phyloP scores from a whole-genome alignment of 2,888 invertebrate species.

The Tetragnatha montana region DNA sequence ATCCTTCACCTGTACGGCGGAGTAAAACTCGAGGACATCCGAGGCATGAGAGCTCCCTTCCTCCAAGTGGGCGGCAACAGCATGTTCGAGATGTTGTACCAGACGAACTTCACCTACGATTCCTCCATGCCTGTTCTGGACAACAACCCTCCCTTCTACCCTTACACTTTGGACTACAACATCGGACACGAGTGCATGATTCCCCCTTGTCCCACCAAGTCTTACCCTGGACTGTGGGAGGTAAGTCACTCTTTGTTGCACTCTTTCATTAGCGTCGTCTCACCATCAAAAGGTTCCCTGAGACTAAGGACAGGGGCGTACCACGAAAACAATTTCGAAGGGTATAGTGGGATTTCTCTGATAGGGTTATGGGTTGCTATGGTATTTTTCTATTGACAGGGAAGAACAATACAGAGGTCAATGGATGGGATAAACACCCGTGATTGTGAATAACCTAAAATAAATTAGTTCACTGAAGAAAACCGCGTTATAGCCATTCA shows the following conservation, averaged over 20 bases:
- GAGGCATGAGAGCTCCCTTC: conserved; percentile 97
- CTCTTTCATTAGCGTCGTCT: too few relatives aligned
- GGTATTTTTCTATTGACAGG: too few relatives aligned
- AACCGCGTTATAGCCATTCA: too few relatives aligned
- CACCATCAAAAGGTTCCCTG: too few relatives aligned
- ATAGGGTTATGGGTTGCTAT: too few relatives aligned
- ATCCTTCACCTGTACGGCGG: conserved; percentile 90
- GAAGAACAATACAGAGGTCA: too few relatives aligned
- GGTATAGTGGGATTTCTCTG: too few relatives aligned
- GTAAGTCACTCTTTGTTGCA: conserved; percentile 29
- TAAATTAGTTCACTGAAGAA: too few relatives aligned
- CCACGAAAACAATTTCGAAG: too few relatives aligned
- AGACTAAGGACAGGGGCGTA: too few relatives aligned
- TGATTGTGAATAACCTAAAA: too few relatives aligned
- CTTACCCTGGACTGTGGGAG: conserved; percentile 83
- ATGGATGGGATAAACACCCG: too few relatives aligned
- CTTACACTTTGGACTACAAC: conserved; percentile 96
- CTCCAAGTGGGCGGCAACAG: conserved; percentile 93
- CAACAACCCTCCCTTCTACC: conserved; percentile 95
- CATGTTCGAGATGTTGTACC: conserved; percentile 97
- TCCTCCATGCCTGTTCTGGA: conserved; percentile 97
- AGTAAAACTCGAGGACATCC: conserved; percentile 90
- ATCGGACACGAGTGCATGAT: conserved; percentile 97
- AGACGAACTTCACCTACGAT: conserved; percentile 96
- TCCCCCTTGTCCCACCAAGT: conserved; percentile 93